Evolutionary conservation across 2,888 invertebrate genomes (phyloP).

Genomic region (Drosophila birchii): DNA sequence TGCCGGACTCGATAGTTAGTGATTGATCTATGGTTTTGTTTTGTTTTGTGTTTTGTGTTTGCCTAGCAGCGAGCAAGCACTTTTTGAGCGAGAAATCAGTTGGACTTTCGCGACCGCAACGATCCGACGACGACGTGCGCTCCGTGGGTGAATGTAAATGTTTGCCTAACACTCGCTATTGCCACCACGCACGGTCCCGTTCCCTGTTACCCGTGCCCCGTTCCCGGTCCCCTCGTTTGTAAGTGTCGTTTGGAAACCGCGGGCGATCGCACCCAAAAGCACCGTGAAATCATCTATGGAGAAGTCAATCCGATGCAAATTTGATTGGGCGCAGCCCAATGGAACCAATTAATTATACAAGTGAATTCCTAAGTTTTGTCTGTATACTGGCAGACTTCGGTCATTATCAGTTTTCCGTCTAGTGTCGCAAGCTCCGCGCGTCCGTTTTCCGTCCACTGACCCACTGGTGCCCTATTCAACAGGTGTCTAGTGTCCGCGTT

Average conservation of each 20-base stretch:
- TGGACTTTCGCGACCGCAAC: conserved; percentile 41
- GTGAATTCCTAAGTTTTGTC: conserved; percentile 3
- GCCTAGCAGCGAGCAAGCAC: conserved; percentile 15
- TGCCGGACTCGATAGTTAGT: conserved; percentile 16
- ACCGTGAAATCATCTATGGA: conserved; percentile 15
- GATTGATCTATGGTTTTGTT: conserved; percentile 18
- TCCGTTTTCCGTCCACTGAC: conserved; percentile 21
- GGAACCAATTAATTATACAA: conserved; percentile 37
- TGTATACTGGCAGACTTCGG: neutral
- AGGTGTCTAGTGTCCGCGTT: conserved; percentile 39
- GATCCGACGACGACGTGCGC: conserved; percentile 33
- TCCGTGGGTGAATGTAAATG: conserved; percentile 12
- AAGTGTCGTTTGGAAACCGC: conserved; percentile 23
- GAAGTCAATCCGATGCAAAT: conserved; percentile 34
- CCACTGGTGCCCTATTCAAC: conserved; percentile 28
- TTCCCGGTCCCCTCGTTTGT: conserved; percentile 10
- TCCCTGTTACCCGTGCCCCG: neutral
- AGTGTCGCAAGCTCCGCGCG: conserved; percentile 20
- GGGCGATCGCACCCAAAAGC: conserved; percentile 17
- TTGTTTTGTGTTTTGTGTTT: conserved; percentile 8
- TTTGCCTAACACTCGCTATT: conserved; percentile 27
- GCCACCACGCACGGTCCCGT: conserved; percentile 13
- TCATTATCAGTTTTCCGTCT: conserved; percentile 33
- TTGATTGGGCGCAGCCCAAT: conserved; percentile 21
- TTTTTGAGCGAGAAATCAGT: conserved; percentile 58